These are phyloP conservation scores for Ditylenchus dipsaci DNA, from an alignment of 1,140 invertebrate species.

Conservation along the genomic window DNA sequence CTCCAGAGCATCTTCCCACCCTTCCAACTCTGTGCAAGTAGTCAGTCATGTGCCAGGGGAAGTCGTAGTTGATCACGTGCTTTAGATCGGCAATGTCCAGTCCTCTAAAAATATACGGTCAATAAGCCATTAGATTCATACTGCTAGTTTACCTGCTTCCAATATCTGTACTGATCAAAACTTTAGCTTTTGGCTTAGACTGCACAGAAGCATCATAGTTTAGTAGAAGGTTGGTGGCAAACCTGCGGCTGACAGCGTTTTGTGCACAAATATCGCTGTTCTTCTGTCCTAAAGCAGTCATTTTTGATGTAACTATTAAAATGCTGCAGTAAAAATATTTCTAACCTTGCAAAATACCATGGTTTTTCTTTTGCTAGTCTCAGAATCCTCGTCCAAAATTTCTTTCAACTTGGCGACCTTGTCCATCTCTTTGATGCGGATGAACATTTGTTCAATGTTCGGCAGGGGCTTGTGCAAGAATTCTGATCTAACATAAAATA, in stretches of 20 bases:
- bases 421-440: constrained; percentile 68
- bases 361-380: too few relatives aligned
- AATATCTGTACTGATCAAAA: constrained; percentile 24
- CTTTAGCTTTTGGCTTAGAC: neutral
- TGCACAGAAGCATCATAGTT: constrained; percentile 1
- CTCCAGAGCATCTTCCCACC: constrained; percentile 68
- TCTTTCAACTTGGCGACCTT: constrained; percentile 65
- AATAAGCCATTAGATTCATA: constrained; percentile 70
- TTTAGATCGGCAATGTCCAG: constrained; percentile 97
- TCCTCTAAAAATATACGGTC: constrained; percentile 76
- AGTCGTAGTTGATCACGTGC: constrained; percentile 98
- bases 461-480: constrained; percentile 71
- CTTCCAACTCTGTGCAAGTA: constrained; percentile 98
- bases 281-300: constrained; percentile 19
- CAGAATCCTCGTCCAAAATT: constrained; percentile 15
- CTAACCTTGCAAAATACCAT: too few relatives aligned
- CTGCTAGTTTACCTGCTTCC: constrained; percentile 18
- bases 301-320: neutral
- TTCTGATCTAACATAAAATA: constrained; percentile 30
- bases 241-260: neutral
- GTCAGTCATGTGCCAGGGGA: constrained; percentile 70
- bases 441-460: constrained; percentile 79
- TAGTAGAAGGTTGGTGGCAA: neutral
- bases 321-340: too few relatives aligned
- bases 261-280: constrained; percentile 17